Conservation (phyloP, 2,113 vertebrate genomes). For the Burhinus oedicnemus region DNA sequence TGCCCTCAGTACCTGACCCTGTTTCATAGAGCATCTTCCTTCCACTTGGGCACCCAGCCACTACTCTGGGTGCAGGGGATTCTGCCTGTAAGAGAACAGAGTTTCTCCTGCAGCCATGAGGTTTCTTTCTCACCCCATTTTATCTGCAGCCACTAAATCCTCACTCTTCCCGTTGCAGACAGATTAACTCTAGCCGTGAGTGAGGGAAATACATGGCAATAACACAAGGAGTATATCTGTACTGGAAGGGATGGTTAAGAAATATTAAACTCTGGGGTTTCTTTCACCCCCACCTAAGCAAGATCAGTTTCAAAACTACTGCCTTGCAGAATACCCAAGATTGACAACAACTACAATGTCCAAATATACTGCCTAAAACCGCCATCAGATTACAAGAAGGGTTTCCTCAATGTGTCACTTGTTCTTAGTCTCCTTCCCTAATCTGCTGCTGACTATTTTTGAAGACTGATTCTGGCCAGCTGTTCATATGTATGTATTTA, state of each 20-base stretch:
- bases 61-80: not conserved
- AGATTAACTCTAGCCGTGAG: not conserved
- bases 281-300: not conserved
- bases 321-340: not conserved
- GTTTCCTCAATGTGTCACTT: not conserved
- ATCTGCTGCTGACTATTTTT: not conserved
- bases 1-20: not conserved
- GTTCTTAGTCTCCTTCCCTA: not conserved
- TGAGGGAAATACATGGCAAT: accelerated
- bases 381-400: not conserved
- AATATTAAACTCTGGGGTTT: not conserved
- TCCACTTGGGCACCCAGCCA: not conserved
- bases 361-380: not conserved
- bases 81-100: not conserved
- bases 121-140: not conserved
- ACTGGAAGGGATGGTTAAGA: not conserved
- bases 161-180: not conserved
- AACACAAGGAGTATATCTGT: not conserved
- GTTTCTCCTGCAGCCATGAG: not conserved
- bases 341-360: not conserved
- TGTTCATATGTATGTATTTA: not conserved
- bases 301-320: not conserved
- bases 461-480: not conserved
- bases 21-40: not conserved
- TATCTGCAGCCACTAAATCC: not conserved